Base-by-base conservation (phyloP, 2,113 vertebrate genomes). In the Megalops atlanticus region DNA sequence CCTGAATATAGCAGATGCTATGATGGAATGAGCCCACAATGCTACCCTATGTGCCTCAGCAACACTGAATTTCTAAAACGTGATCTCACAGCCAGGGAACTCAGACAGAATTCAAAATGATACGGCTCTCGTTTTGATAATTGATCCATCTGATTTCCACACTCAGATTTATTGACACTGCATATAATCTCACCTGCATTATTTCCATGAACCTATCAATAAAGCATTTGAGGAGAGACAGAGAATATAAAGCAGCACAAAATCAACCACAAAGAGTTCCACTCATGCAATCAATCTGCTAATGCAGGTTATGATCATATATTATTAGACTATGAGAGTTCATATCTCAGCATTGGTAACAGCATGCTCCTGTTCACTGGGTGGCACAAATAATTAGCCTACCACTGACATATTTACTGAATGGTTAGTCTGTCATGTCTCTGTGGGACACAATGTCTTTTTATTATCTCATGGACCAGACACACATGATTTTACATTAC, bases 391-490 rank as follows among this genome's bases (percentile, higher is more conserved):
- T 45, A 45, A 45, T 45, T 45, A n/a, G n/a, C n/a, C n/a, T n/a
- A 45, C 1, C 24, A 1, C 58, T 11, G 5, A 27, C 24, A 64
- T 64, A 64, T 64, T 64, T 64, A 64, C 58, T 31, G n/a, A 64
- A 64, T 64, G 58, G 31, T 64, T 7, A 64, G n/a, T n/a, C 58
- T 64, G 58, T 64, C 24, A 64, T 64, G 58, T 64, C n/a, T n/a
- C n/a, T n/a, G 31, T 27, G n/a, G 10, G 8, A 31, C 6, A 64
- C 2, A 64, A 64, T 27, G 10, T 27, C n/a, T 31, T 14, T 14
- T 64, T n/a, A 10, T 64, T n/a, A 24, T 18, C 52, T 64, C 58
- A 27, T 64, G 58, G 58, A 64, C 8, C 24, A 11, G 24, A 64
- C 58, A 64, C 58, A 31, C 7, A 64, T 27, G 31, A n/a, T n/a